Base-by-base conservation (phyloP, 1,140 invertebrate species). In the Tetragonula clypearis region DNA sequence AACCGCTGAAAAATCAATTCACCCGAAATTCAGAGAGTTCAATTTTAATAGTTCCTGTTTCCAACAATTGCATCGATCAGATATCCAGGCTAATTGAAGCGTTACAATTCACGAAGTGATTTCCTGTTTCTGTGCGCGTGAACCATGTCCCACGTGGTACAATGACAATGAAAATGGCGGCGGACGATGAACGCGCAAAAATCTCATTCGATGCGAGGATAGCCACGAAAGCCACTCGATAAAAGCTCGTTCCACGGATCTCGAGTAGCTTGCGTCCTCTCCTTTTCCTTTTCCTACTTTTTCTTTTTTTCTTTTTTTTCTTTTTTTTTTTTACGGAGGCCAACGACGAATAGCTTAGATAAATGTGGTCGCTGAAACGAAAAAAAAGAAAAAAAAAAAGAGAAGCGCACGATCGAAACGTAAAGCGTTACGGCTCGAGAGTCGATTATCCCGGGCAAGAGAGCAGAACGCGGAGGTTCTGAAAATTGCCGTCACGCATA, bases 121-220 rank as follows among this genome's bases (percentile, higher is more conserved):
- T 89, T 75, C 26, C 56, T 60, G 85, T 77, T 82, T 90, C 79
- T 74, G 76, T 79, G 85, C 82, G 87, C 85, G 55, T 66, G 72
- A 79, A 83, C 72, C 75, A 30, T 49, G 68, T 76, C 41, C 41
- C 41, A 49, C 23, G 56, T 21, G 75, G 60, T 82, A 82, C 65
- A 82, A 87, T 89, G 88, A 79, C 88, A 84, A 89, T 89, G 88
- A 85, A 87, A 89, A 82, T 84, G 85, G 79, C 75, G 55, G 19
- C 56, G 75, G 75, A 30, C 84, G 69, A 62, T 62, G 87, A 80
- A 79, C 41, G 65, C 65, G 72, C 79, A 78, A 78, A 75, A 87
- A 66, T 66, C 41, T 49, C 19, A 69, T 68, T 83, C 68, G 88
- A 86, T 86, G 83, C 56, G 88, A 87, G 77, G 65, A 60, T 74